Evolutionary conservation across 1,140 invertebrate species (phyloP).

Genomic region (Pogonomyrmex barbatus): DNA sequence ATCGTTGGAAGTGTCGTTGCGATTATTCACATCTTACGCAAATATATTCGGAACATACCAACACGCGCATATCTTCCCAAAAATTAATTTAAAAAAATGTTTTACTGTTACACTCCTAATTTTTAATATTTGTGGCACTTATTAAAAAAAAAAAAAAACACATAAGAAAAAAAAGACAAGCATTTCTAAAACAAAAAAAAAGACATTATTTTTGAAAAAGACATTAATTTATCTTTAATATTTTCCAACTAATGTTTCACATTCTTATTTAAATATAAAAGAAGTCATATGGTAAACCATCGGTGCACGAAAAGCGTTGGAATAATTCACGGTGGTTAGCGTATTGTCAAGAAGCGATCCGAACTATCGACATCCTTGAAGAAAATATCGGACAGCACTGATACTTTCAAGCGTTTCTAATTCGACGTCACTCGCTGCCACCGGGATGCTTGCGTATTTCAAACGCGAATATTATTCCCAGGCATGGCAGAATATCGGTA

Average conservation of each 20-base stretch:
- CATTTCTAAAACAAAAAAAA: neutral
- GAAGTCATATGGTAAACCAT: constrained; percentile 1
- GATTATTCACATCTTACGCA: constrained; percentile 4
- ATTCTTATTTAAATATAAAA: constrained; percentile 6
- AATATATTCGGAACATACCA: neutral
- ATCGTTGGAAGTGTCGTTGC: constrained; percentile 6
- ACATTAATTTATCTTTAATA: neutral
- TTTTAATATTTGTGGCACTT: neutral
- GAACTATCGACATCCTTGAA: constrained; percentile 35
- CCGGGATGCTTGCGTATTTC: constrained; percentile 35
- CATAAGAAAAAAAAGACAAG: no score
- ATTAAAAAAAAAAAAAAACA: neutral
- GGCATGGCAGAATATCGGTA: constrained; percentile 48
- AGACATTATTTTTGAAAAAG: neutral
- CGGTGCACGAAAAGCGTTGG: neutral
- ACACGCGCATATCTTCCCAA: neutral
- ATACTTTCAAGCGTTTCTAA: constrained; percentile 52
- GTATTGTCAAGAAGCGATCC: constrained; percentile 35
- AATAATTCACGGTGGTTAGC: constrained; percentile 47
- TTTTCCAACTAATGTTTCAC: neutral
- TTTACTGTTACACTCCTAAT: neutral
- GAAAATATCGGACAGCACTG: constrained; percentile 46
- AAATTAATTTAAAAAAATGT: neutral
- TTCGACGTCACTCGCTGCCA: constrained; percentile 50
- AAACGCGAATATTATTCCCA: constrained; percentile 60